Evolutionary conservation across 1,140 invertebrate genomes (phyloP), one percentile per base, ranked within the genome.

Genomic region (Heterodera schachtii): DNA sequence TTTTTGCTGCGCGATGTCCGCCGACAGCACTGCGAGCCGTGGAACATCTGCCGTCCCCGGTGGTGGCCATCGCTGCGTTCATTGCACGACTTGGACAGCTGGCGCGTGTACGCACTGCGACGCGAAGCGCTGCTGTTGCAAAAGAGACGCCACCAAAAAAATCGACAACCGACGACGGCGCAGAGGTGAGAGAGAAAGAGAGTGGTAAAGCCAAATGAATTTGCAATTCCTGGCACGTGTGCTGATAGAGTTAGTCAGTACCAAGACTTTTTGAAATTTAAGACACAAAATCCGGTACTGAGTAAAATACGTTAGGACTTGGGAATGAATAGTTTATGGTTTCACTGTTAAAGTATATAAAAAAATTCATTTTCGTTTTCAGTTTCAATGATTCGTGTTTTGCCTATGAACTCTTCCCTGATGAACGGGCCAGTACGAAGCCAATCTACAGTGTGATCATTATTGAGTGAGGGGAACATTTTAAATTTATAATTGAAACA

Each of bases 1-100:
- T 7, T 31, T 31, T 44, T 78, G n/a, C 19, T 78, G 21, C 60
- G 47, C 47, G 69, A 66, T 13, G 46, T 78, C 31, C 49, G 76
- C 13, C 76, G 49, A 31, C 69, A 67, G 47, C 47, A 57, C 21
- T 4, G 21, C 21, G 76, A 78, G 46, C 76, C 76, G 49, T 78
- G 76, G 76, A 60, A 57, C 43, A 49, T 16, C 41, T 78, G 64
- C 21, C 21, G 76, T 3, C 76, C 76, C 69, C 49, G 60, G n/a
- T 78, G 69, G 64, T 78, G 76, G 76, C 76, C 76, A 44, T 57
- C 21, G 21, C 21, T 78, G 49, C 19, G 60, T 44, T 44, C 60
- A 1, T 21, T 78, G 19, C 76, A 43, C 60, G 11, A 16, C 13
- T 57, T 47, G 47, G 76, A 78, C 46, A 78, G 69, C 43, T 78